These are phyloP conservation scores for Eleginops maclovinus DNA, from an alignment of 2,113 vertebrate genomes.

Conservation along the genomic window DNA sequence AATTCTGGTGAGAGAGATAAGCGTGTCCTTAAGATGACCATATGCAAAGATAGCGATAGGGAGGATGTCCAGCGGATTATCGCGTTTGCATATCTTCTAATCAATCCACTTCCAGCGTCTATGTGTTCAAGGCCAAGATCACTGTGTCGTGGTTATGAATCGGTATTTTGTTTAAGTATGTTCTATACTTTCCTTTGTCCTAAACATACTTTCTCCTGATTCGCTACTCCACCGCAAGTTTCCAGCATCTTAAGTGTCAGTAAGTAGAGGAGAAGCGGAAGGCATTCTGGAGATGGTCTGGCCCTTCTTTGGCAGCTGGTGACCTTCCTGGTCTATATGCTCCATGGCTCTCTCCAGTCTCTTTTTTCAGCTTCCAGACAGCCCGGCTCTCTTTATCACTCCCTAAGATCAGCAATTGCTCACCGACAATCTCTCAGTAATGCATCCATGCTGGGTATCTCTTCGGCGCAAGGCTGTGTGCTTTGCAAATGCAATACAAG, in stretches of 20 bases:
- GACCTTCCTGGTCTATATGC: constrained; percentile 80
- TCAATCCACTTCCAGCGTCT: constrained; percentile 60
- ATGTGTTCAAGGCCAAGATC: constrained; percentile 64
- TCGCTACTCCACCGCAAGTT: not conserved
- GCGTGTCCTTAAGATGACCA: constrained; percentile 82
- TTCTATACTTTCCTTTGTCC: constrained; percentile 27
- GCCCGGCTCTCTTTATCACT: constrained; percentile 81
- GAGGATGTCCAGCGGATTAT: constrained; percentile 72
- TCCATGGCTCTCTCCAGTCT: constrained; percentile 69
- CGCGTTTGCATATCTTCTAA: constrained; percentile 78
- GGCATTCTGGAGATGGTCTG: constrained; percentile 66
- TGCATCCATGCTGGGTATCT: constrained; percentile 79
- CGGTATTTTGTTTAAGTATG: constrained; percentile 10
- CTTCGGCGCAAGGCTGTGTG: constrained; percentile 69
- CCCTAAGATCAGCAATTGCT: constrained; percentile 84
- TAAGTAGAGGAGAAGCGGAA: constrained; percentile 60
- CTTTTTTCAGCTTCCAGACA: constrained; percentile 75
- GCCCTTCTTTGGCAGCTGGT: constrained; percentile 77
- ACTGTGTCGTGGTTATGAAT: constrained; percentile 49
- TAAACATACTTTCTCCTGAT: constrained; percentile 1
- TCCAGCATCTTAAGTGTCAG: constrained; percentile 60
- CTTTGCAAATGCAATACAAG: constrained; percentile 77
- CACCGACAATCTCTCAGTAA: constrained; percentile 83
- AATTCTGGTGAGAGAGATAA: constrained; percentile 72
- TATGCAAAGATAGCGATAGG: constrained; percentile 78